A percentile compares a stretch with the other conserved stretches of the same genome.
phyloP scores from a whole-genome alignment of 2,888 invertebrate genomes.

The Bombylius major region DNA sequence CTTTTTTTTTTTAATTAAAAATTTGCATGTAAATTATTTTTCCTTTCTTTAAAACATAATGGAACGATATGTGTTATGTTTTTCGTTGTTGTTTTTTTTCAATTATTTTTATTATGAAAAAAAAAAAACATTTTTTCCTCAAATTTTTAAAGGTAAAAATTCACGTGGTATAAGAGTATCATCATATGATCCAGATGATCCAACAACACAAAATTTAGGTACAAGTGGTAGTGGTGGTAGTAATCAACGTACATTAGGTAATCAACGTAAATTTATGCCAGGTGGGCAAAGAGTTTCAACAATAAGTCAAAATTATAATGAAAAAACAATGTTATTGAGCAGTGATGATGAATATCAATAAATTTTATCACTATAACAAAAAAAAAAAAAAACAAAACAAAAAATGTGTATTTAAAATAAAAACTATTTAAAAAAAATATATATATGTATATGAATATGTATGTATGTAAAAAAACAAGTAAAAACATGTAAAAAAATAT shows the following conservation, averaged over 20 bases:
- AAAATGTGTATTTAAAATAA: neutral
- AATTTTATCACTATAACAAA: no score
- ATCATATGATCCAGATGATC: conserved; percentile 57
- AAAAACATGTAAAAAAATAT: no score
- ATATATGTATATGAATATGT: no score
- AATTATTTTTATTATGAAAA: no score
- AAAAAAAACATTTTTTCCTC: no score
- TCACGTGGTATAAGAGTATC: conserved; percentile 53
- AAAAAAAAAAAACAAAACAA: neutral
- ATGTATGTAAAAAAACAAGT: no score
- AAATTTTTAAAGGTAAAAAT: conserved; percentile 41
- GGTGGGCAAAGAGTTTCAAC: conserved; percentile 64
- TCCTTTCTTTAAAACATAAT: no score
- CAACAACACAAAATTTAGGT: conserved; percentile 32
- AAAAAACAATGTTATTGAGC: conserved; percentile 89
- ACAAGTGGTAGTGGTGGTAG: conserved; percentile 32
- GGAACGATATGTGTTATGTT: no score
- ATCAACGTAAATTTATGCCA: conserved; percentile 43
- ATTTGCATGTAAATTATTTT: no score
- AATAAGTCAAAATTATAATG: conserved; percentile 78
- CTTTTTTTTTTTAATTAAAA: no score
- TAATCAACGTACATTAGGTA: conserved; percentile 37
- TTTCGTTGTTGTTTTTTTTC: no score
- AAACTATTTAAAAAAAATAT: neutral
- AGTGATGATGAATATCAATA: conserved; percentile 86